Percentiles rank a stretch among this genome's conserved stretches.
phyloP scores from a whole-genome alignment of 2,888 invertebrate species.

The Camptogramma bilineatum region DNA sequence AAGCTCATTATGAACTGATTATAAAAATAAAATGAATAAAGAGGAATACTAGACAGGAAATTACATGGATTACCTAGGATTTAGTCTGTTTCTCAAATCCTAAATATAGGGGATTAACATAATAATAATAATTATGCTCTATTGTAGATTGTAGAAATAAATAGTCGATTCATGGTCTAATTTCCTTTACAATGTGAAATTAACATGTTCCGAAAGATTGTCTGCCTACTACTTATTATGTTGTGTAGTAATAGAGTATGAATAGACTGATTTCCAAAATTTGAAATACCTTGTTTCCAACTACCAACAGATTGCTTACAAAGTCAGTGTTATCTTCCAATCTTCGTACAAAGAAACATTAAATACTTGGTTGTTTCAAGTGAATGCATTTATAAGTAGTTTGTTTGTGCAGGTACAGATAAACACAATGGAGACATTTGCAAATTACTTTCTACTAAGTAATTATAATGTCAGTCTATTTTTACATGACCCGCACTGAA shows the following conservation, averaged over 20 bases:
- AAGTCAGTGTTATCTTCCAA: not conserved
- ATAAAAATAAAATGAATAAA: too few species aligned
- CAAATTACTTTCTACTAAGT: conserved; percentile 2
- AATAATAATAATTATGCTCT: too few species aligned
- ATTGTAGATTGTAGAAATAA: too few species aligned
- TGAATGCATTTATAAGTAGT: not conserved
- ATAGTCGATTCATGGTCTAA: not conserved
- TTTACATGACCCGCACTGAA: not conserved
- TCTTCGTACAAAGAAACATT: not conserved
- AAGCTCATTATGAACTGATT: too few species aligned
- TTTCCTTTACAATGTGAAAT: not conserved
- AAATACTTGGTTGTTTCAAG: not conserved
- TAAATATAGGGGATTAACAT: too few species aligned
- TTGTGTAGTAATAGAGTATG: not conserved
- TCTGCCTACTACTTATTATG: not conserved
- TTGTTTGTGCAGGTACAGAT: not conserved
- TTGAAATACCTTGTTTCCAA: not conserved
- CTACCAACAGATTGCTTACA: conserved; percentile 3
- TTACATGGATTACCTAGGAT: too few species aligned
- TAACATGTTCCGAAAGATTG: not conserved
- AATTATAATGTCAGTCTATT: not conserved
- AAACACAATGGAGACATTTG: conserved; percentile 11
- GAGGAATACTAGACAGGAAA: too few species aligned
- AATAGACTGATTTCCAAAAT: not conserved
- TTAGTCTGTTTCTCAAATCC: too few species aligned